phyloP scores from a whole-genome alignment of 2,888 invertebrate genomes.

The Drosophila lutescens region DNA sequence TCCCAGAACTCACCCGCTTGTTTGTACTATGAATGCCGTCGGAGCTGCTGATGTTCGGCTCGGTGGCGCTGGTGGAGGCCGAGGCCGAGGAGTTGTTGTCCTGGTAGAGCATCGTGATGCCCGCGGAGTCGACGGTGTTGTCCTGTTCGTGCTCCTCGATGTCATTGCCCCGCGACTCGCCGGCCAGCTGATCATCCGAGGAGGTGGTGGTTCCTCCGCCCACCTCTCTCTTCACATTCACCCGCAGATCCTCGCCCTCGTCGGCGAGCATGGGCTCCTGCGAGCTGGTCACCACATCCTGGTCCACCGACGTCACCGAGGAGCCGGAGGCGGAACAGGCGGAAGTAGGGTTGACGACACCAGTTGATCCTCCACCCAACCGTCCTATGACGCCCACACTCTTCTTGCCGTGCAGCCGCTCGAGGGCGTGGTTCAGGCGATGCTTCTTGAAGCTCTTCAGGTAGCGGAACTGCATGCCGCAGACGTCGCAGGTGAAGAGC shows the following conservation, averaged over 20 bases:
- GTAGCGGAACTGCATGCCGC: constrained; percentile 96
- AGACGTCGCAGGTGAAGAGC: constrained; percentile 95
- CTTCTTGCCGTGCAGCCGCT: constrained; percentile 91
- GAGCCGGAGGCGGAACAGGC: constrained; percentile 15
- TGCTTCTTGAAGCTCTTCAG: constrained; percentile 96
- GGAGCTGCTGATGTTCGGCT: constrained; percentile 83
- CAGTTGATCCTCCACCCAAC: not conserved
- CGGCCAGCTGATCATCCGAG: constrained; percentile 81
- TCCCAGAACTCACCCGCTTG: constrained; percentile 81
- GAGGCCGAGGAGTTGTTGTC: constrained; percentile 80
- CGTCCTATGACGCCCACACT: constrained; percentile 55
- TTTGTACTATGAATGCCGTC: constrained; percentile 85
- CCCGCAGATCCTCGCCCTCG: constrained; percentile 87
- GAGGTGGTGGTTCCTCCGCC: constrained; percentile 42
- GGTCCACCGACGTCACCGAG: constrained; percentile 69
- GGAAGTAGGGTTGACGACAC: constrained; percentile 10
- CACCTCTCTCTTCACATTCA: constrained; percentile 85
- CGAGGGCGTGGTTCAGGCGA: constrained; percentile 93
- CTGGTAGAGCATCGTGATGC: constrained; percentile 83
- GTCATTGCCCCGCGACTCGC: constrained; percentile 84
- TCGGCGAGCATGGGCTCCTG: constrained; percentile 87
- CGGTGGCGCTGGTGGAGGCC: constrained; percentile 84
- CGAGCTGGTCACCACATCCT: constrained; percentile 90
- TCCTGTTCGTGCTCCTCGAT: constrained; percentile 87
- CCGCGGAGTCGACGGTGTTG: constrained; percentile 89